Evolutionary conservation across 2,888 invertebrate genomes (phyloP), one percentile per base, ranked within the genome.

Genomic region (Bruchidius siliquastri): DNA sequence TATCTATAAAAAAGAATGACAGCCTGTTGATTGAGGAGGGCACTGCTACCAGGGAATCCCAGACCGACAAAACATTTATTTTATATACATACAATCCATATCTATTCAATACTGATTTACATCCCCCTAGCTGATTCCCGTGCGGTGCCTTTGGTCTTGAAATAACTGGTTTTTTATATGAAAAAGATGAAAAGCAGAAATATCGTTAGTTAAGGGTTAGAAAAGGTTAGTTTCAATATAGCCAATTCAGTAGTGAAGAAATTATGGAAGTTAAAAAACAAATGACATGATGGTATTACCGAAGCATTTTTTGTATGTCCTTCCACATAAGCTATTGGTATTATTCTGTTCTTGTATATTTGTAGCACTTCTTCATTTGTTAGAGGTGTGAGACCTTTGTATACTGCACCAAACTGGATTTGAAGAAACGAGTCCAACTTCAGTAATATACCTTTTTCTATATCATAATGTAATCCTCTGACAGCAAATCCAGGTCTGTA

Each of bases 401-500:
- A 98, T 0, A 98, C 97, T 0, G 97, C 93, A 70, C 97, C 98
- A 84, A 96, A 91, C 86, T 99, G 98, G 79, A 99, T 97, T 91
- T 98, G 97, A 79, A 98, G 90, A 86, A 98, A 99, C 0, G 97
- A 96, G 87, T 99, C 98, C 80, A 99, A 89, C 86, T 99, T 99
- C 80, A 99, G 88, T 22, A 99, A 88, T 20, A 98, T 88, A 2
- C 98, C 97, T 87, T 97, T 96, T 86, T 96, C 94, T 83, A 98
- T 95, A 85, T 99, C 99, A 88, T 97, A 99, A 87, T 99, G 99
- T n/a, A 99, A 90, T 66, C 99, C 99, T 77, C 99, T 90, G 0
- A 98, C 96, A 20, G 98, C 97, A 90, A 97, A 99, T 78, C 94
- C 91, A n/a, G 96, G 95, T 83, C 93, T 92, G 85, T 97, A 99